Evolutionary conservation across 2,113 vertebrate genomes (phyloP).

Genomic region (Mungos mungo): DNA sequence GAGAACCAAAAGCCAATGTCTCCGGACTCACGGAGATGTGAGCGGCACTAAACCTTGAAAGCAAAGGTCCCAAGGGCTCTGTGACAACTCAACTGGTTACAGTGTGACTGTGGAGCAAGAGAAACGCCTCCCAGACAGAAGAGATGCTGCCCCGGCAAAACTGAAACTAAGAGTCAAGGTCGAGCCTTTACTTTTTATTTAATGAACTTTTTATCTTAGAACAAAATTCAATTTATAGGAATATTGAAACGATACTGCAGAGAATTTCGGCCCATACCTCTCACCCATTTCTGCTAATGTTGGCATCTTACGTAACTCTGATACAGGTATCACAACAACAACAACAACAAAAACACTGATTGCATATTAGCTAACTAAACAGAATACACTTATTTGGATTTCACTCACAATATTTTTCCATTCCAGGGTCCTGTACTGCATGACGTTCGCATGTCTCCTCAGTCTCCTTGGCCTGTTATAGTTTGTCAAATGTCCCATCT

Average conservation of each 20-base stretch:
- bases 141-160: background rate
- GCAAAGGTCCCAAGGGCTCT: background rate
- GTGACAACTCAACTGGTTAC: accelerated
- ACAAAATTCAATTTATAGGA: background rate
- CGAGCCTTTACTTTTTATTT: too few relatives aligned
- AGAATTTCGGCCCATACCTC: accelerated
- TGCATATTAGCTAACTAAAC: background rate
- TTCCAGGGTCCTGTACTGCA: background rate
- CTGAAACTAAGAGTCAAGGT: background rate
- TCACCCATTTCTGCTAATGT: background rate
- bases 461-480: background rate
- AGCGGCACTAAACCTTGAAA: background rate
- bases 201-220: background rate
- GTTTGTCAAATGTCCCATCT: background rate
- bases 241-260: background rate
- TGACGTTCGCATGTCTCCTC: background rate
- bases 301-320: background rate
- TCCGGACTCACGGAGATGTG: background rate
- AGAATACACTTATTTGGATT: background rate
- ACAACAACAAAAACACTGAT: background rate
- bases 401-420: background rate
- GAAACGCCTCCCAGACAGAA: accelerated
- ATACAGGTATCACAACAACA: background rate
- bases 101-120: background rate
- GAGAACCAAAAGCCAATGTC: background rate